Conservation (phyloP, 2,797 vertebrate species). For the Geotrypetes seraphini region DNA sequence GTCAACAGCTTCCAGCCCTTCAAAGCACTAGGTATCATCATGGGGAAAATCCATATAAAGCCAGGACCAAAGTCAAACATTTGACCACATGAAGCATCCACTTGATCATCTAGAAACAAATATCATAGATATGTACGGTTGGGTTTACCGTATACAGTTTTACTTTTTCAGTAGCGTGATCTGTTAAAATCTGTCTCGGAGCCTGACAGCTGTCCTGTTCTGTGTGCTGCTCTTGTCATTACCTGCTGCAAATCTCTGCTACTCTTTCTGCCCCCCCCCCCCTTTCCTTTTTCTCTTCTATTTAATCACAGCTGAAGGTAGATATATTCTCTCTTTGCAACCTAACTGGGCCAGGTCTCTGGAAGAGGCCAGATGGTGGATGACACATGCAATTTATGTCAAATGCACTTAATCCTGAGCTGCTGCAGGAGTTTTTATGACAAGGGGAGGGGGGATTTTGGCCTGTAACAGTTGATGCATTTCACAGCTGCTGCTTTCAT, state of each 20-base stretch:
- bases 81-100: no score
- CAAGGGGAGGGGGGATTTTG: constrained; percentile 4
- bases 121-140: no score
- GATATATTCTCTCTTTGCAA: constrained; percentile 13
- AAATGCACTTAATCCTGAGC: constrained; percentile 23
- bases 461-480: constrained; percentile 6
- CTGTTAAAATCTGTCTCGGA: no score
- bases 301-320: constrained; percentile 21
- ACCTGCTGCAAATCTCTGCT: constrained; percentile 40
- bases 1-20: no score
- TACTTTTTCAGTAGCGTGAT: no score
- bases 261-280: no score
- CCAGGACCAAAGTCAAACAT: no score
- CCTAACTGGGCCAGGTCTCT: constrained; percentile 10
- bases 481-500: constrained; percentile 17
- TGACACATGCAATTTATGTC: constrained; percentile 37
- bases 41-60: no score
- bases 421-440: constrained; percentile 1
- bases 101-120: no score
- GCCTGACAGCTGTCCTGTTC: neutral
- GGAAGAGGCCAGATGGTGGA: constrained; percentile 30
- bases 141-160: no score
- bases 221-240: no score
- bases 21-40: no score
- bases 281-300: constrained; percentile 29